These are phyloP conservation scores for Ditylenchus dipsaci DNA, from an alignment of 1,140 invertebrate species.

Conservation along the genomic window DNA sequence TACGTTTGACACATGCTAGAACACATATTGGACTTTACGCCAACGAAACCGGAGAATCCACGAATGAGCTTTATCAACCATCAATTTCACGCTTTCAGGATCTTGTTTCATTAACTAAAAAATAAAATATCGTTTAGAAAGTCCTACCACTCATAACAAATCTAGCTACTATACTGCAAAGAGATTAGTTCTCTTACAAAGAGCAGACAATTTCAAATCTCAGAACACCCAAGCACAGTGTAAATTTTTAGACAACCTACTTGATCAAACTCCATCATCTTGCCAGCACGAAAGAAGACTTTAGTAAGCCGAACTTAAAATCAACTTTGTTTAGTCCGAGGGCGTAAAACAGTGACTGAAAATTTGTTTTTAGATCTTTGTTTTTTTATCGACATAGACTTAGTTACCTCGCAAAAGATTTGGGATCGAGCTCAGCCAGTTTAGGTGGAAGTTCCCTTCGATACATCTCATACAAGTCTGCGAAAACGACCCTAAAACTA, in stretches of 20 bases:
- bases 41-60: conserved; percentile 30
- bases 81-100: conserved; percentile 7
- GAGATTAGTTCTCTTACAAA: not conserved
- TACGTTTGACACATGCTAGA: conserved; percentile 18
- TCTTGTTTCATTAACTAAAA: conserved; percentile 35
- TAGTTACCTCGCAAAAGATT: conserved; percentile 69
- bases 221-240: not conserved
- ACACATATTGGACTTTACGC: conserved; percentile 30
- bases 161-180: no score
- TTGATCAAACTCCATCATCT: conserved; percentile 89
- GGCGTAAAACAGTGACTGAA: conserved; percentile 73
- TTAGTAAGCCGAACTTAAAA: conserved; percentile 94
- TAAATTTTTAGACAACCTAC: conserved; percentile 58
- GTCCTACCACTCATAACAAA: no score
- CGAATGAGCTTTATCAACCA: conserved; percentile 31
- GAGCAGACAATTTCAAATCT: not conserved
- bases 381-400: conserved; percentile 12
- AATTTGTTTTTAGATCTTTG: conserved; percentile 45
- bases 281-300: conserved; percentile 93
- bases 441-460: conserved; percentile 15
- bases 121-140: no score
- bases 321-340: conserved; percentile 85
- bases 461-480: conserved; percentile 36
- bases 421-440: conserved; percentile 29
- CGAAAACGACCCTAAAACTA: conserved; percentile 11